Percentiles rank a stretch among this genome's conserved stretches.
Conservation (phyloP, 1,140 invertebrate species). For the Bathynomus jamesi region DNA sequence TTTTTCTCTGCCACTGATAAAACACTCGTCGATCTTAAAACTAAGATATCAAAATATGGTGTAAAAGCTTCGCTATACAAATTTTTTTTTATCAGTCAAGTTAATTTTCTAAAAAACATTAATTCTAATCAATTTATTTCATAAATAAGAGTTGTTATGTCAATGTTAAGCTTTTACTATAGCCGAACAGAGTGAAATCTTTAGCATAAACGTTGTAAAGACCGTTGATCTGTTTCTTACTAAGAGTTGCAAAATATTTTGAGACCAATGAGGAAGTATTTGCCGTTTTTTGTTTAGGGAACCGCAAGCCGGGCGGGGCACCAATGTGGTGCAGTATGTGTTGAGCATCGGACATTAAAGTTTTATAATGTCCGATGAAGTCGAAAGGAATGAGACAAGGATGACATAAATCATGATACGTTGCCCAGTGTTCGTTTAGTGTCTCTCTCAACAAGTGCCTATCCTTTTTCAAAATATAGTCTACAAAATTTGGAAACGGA, state of each 20-base stretch:
- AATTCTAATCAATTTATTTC: too few relatives aligned
- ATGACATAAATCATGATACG: conserved; percentile 70
- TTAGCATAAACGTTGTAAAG: neutral
- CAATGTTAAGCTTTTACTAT: too few relatives aligned
- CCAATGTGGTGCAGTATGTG: conserved; percentile 58
- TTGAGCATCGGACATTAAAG: conserved; percentile 59
- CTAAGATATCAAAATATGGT: too few relatives aligned
- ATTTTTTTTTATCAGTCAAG: too few relatives aligned
- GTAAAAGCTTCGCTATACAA: too few relatives aligned
- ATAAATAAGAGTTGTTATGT: too few relatives aligned
- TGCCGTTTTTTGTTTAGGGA: conserved; percentile 57
- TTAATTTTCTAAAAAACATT: too few relatives aligned
- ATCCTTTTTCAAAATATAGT: conserved; percentile 51
- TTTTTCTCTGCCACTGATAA: too few relatives aligned
- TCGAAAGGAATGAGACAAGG: conserved; percentile 81
- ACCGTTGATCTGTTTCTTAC: neutral
- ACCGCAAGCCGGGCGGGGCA: conserved; percentile 50
- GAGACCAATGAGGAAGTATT: conserved; percentile 58
- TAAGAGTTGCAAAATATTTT: conserved; percentile 52
- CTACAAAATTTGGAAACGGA: conserved; percentile 75
- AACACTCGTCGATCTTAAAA: too few relatives aligned
- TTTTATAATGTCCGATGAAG: conserved; percentile 70
- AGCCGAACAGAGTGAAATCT: neutral
- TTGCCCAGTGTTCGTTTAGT: conserved; percentile 82
- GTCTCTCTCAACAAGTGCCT: conserved; percentile 40